Conservation (phyloP, 2,797 vertebrate genomes). For the Diglossa cyanea region DNA sequence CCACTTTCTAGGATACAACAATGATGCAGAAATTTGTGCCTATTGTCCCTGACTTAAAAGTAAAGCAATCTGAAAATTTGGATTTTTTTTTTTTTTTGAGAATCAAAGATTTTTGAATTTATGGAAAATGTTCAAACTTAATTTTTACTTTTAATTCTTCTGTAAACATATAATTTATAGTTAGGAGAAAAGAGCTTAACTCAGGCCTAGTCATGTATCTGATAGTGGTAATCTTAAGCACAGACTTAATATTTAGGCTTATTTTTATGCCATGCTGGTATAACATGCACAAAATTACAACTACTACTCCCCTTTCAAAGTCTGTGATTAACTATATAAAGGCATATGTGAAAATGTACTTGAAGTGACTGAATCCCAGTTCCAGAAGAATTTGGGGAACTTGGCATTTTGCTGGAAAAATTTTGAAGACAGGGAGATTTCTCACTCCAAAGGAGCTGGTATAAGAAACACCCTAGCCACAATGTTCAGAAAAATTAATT, state of each 20-base stretch:
- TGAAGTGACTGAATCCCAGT: not conserved
- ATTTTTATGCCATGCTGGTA: not conserved
- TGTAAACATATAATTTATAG: not conserved
- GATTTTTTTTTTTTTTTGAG: not conserved
- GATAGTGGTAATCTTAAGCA: not conserved
- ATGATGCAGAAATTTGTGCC: not conserved
- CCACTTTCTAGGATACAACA: not conserved
- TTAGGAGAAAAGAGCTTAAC: not conserved
- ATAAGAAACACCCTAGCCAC: not conserved
- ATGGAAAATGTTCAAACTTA: not conserved
- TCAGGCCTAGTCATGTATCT: fast-evolving
- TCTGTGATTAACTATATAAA: not conserved
- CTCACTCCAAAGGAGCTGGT: not conserved
- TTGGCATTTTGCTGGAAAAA: not conserved
- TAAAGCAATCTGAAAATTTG: not conserved
- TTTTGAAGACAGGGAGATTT: not conserved
- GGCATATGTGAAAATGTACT: not conserved
- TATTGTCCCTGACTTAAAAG: not conserved
- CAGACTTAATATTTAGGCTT: not conserved
- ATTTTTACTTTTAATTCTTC: not conserved
- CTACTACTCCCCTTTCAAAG: not conserved
- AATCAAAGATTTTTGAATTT: not conserved
- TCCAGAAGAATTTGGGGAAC: not conserved
- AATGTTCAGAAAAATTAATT: not conserved
- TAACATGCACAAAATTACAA: not conserved